Percentiles rank a stretch among this genome's conserved stretches.
phyloP scores from a whole-genome alignment of 2,797 vertebrate genomes.

The Silurus aristotelis region DNA sequence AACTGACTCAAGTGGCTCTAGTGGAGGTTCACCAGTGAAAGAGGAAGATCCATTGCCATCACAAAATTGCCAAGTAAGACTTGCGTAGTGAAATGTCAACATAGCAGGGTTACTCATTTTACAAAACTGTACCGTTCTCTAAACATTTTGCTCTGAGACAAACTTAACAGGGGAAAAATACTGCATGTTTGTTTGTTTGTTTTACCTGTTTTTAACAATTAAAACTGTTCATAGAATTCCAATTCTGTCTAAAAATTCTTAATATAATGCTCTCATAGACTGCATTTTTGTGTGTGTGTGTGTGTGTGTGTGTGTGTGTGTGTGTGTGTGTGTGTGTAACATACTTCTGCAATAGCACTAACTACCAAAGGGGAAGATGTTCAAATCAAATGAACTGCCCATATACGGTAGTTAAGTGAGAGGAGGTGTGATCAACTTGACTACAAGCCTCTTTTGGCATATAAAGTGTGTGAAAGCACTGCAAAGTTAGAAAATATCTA shows the following conservation, averaged over 20 bases:
- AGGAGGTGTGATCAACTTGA: constrained; percentile 24
- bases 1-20: constrained; percentile 65
- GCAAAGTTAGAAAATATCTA: background rate
- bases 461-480: background rate
- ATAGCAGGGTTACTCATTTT: background rate
- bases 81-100: background rate
- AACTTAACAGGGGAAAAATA: background rate
- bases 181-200: background rate
- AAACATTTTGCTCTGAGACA: background rate
- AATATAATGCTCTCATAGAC: background rate
- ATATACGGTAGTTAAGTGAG: constrained; percentile 46
- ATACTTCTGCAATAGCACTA: constrained; percentile 12
- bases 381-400: constrained; percentile 29
- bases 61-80: constrained; percentile 66
- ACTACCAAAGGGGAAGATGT: constrained; percentile 21
- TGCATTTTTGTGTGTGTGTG: background rate
- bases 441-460: background rate
- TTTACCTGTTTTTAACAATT: background rate
- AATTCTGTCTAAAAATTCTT: background rate
- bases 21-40: constrained; percentile 60
- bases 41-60: constrained; percentile 55
- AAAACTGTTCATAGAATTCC: background rate
- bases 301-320: too few species aligned
- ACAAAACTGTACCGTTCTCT: background rate
- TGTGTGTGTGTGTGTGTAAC: background rate